Percentiles rank a stretch among this genome's conserved stretches.
Conservation (phyloP, 2,113 vertebrate genomes). For the Prionailurus bengalensis region DNA sequence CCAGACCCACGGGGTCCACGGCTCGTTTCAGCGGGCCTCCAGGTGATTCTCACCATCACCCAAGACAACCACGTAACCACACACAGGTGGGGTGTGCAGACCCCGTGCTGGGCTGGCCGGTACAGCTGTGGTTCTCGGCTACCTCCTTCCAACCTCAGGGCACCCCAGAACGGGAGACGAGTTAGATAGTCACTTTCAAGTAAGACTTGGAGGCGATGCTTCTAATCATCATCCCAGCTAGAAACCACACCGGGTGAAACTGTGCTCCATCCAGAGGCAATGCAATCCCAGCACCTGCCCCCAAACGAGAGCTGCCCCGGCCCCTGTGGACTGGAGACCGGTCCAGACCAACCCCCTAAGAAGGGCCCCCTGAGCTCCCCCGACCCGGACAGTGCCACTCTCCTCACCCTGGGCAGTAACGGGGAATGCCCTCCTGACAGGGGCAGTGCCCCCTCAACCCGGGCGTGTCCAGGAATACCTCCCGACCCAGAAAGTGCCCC, state of each 20-base stretch:
- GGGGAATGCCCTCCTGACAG: background rate
- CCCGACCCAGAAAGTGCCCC: background rate
- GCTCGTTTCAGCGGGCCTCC: background rate
- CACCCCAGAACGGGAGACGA: background rate
- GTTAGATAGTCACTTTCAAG: background rate
- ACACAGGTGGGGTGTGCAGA: background rate
- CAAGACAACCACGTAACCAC: background rate
- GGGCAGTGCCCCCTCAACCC: too few species aligned
- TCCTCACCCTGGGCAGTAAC: background rate
- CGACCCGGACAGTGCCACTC: background rate
- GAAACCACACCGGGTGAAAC: background rate
- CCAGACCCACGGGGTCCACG: background rate
- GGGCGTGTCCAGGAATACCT: background rate
- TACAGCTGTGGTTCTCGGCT: rapidly evolving
- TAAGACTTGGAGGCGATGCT: background rate
- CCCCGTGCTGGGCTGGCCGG: background rate
- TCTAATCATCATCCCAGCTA: background rate
- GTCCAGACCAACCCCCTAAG: too few species aligned
- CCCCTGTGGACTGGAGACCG: background rate
- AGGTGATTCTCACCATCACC: background rate
- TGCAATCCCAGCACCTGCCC: background rate
- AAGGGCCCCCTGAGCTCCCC: background rate
- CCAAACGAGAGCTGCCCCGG: too few species aligned
- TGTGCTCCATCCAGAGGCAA: background rate
- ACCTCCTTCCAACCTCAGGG: background rate